Base-by-base conservation (phyloP, 2,888 invertebrate species). In the Hydrotaea cyrtoneurina region DNA sequence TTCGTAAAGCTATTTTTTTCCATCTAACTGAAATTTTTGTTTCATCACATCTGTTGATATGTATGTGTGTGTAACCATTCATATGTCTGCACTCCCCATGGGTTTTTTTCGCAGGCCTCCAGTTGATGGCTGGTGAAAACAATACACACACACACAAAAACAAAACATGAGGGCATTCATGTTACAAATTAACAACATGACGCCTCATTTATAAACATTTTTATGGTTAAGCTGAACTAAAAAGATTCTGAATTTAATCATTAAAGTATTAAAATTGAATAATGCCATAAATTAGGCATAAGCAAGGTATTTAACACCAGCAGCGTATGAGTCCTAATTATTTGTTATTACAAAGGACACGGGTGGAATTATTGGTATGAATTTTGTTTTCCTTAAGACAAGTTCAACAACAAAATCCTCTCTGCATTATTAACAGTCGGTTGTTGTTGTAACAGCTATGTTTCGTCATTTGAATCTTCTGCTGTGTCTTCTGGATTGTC, bases 151-250 rank as follows among this genome's bases (percentile, higher is more conserved):
- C n/a, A n/a, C n/a, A n/a, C n/a, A 31, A 31, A 31, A 31, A 39
- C 4, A 3, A 10, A 39, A 39, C 39, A 11, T 10, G 39, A 39
- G 39, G 39, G 39, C 21, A 59, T 59, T 59, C 26, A 15, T 62
- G 62, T 36, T 62, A 62, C n/a, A 62, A 36, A 36, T 36, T 62
- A 36, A 62, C 62, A 62, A 62, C 62, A 62, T 62, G 62, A 62
- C 62, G 62, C 62, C 62, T 62, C 59, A 31, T 36, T 59, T 59
- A 5, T 31, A 31, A 15, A 2, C 50, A 50, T 50, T n/a, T 50
- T 50, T 31, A 31, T 36, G n/a, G n/a, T n/a, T n/a, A 50, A 50
- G 50, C 50, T n/a, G n/a, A 50, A 50, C 50, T 31, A 62, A 36
- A 62, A 13, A 62, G 62, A 26, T 62, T 62, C 31, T 62, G n/a